Evolutionary conservation across 2,113 vertebrate genomes (phyloP).

Genomic region (Athene noctua): DNA sequence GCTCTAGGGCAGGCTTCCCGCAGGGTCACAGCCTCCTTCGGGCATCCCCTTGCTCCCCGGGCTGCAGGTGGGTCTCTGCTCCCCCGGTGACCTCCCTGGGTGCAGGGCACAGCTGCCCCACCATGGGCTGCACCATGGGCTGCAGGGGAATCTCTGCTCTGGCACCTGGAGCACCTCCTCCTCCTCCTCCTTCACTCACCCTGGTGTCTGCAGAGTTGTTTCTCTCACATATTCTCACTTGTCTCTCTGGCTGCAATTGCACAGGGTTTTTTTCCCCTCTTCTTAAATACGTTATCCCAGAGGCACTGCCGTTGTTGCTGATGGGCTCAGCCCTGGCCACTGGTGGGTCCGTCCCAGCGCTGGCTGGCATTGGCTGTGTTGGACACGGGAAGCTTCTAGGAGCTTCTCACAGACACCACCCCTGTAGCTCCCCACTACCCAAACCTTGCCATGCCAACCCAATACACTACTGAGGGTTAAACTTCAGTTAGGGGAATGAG

Average conservation of each 20-base stretch:
- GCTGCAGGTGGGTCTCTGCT: neutral
- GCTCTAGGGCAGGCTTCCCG: neutral
- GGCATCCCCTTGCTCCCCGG: too few relatives aligned
- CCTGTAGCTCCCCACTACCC: fast-evolving
- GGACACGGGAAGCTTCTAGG: neutral
- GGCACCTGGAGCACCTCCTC: neutral
- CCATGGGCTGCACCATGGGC: neutral
- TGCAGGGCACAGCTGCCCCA: neutral
- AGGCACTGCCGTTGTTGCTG: neutral
- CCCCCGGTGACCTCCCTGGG: neutral
- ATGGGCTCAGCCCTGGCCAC: neutral
- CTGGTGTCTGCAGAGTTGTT: too few relatives aligned
- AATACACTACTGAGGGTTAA: neutral
- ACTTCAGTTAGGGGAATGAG: neutral
- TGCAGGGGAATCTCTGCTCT: neutral
- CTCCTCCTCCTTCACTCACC: too few relatives aligned
- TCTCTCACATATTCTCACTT: too few relatives aligned
- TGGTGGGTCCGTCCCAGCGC: too few relatives aligned
- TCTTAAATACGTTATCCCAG: neutral
- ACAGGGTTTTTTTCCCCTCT: too few relatives aligned
- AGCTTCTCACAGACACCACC: neutral
- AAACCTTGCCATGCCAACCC: neutral
- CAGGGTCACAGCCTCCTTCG: too few relatives aligned
- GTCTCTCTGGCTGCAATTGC: too few relatives aligned
- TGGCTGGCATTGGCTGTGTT: neutral